Conservation (phyloP, 1,140 invertebrate species). For the Pseudomyrmex pallidus region DNA sequence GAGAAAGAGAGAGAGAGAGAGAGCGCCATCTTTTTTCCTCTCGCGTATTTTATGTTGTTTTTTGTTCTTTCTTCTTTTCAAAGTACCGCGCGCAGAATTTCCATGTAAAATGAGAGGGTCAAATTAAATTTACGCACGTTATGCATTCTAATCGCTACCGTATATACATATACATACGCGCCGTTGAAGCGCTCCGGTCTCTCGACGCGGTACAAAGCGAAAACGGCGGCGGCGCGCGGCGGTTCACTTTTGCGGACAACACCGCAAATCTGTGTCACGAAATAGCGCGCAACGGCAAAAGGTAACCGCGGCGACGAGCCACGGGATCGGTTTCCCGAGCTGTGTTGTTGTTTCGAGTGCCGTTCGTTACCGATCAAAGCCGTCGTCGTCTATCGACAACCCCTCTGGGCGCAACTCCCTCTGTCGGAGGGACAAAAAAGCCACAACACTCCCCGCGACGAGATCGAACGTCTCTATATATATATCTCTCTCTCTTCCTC, state of each 20-base stretch:
- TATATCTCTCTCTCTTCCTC: too few relatives aligned
- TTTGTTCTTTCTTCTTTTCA: too few relatives aligned
- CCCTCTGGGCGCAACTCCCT: neutral
- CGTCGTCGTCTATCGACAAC: neutral
- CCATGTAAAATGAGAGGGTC: neutral
- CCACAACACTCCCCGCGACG: neutral
- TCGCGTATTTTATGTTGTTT: too few relatives aligned
- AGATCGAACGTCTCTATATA: neutral
- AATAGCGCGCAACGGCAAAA: conserved; percentile 10
- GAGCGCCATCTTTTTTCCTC: too few relatives aligned
- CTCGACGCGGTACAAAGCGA: neutral
- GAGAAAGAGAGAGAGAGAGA: too few relatives aligned
- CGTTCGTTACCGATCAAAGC: conserved; percentile 27
- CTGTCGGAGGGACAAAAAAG: neutral
- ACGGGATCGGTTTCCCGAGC: conserved; percentile 30
- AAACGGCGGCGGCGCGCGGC: neutral
- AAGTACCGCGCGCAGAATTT: neutral
- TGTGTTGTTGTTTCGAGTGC: conserved; percentile 28
- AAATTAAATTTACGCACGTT: conserved; percentile 18
- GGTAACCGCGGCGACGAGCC: conserved; percentile 11
- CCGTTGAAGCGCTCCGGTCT: neutral
- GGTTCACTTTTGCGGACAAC: neutral
- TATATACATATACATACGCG: too few relatives aligned
- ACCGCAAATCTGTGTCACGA: neutral
- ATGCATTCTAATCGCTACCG: conserved; percentile 16